These are phyloP conservation scores for Xestoiulus laeticollis DNA, from an alignment of 2,888 invertebrate species.

Conservation along the genomic window DNA sequence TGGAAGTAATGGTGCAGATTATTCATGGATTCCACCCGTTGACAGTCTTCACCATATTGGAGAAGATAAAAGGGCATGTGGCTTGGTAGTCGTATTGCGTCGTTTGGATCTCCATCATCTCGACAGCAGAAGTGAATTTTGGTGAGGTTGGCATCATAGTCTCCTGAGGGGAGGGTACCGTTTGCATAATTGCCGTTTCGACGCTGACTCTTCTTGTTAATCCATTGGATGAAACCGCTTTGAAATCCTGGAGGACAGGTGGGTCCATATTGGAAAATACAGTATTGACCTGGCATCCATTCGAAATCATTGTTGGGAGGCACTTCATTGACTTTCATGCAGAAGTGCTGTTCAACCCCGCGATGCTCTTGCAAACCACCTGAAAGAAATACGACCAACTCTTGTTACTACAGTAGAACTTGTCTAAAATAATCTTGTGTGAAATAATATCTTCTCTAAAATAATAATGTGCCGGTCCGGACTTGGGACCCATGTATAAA, in stretches of 20 bases:
- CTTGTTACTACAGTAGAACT: too few species aligned
- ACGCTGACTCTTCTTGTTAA: conserved; percentile 55
- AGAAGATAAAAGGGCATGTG: conserved; percentile 59
- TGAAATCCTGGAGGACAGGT: conserved; percentile 58
- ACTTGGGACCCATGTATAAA: too few species aligned
- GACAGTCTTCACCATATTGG: conserved; percentile 59
- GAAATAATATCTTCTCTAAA: too few species aligned
- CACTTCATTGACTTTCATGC: conserved; percentile 56
- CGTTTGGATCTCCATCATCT: conserved; percentile 59
- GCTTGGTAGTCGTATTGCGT: conserved; percentile 58
- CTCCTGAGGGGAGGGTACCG: conserved; percentile 56
- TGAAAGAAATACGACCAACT: conserved; percentile 25
- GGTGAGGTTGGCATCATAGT: conserved; percentile 57
- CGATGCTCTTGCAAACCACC: conserved; percentile 57
- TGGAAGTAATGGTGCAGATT: conserved; percentile 59
- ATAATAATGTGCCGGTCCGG: too few species aligned
- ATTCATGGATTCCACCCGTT: conserved; percentile 59
- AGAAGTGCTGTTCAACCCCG: conserved; percentile 59
- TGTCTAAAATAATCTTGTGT: too few species aligned
- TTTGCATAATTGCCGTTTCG: conserved; percentile 53
- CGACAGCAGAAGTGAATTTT: conserved; percentile 60
- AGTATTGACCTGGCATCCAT: conserved; percentile 59
- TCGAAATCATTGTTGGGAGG: conserved; percentile 36
- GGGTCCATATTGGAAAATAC: conserved; percentile 58
- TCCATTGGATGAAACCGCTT: conserved; percentile 59